Base-by-base conservation (phyloP, 30 jellyfish, hydroid and myxozoan genomes). In the Catostylus mosaicus region DNA sequence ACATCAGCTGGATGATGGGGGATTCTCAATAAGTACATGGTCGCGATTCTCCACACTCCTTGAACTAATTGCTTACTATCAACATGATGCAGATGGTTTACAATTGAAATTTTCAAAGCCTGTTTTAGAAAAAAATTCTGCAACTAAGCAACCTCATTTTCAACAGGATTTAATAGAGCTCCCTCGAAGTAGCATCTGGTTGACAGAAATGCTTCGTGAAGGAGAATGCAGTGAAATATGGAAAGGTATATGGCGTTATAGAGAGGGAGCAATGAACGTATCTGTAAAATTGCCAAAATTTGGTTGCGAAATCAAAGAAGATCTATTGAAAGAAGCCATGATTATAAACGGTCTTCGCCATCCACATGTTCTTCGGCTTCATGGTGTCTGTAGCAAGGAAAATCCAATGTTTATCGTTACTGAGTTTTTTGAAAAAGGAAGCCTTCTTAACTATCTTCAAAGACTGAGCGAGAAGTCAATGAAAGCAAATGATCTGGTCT, bases 91-190 rank as follows among this genome's bases (percentile, higher is more conserved):
- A 4, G 95, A 85, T 66, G 95, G 95, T 8, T 46, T 85, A 47
- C 75, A 89, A 1, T 78, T 75, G n/a, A 47, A 65, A 14, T 46
- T 85, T 12, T 33, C 12, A 9, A 64, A 67, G 18, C 73, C 95
- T 0, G 74, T 89, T 43, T 89, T 84, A 1, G 73, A 70, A 18
- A 87, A 83, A 33, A n/a, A n/a, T n/a, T 43, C 74, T 2, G 88
- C 94, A 14, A 73, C 94, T 8, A 43, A 70, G 61, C 86, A 83
- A 52, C 94, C 2, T 45, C 72, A 82, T 83, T 87, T 0, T n/a
- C 73, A 83, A 56, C 67, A 83, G 36, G 90, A 86, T 43, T 87
- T 90, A n/a, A 75, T 90, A 90, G 96, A 86, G 40, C 87, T 86
- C 3, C 90, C 96, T 1, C 85, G 96, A 23, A 63, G 31, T 54